These are phyloP conservation scores for Metridium senile DNA, from an alignment of 92 coral and sea anemone species.

Conservation along the genomic window DNA sequence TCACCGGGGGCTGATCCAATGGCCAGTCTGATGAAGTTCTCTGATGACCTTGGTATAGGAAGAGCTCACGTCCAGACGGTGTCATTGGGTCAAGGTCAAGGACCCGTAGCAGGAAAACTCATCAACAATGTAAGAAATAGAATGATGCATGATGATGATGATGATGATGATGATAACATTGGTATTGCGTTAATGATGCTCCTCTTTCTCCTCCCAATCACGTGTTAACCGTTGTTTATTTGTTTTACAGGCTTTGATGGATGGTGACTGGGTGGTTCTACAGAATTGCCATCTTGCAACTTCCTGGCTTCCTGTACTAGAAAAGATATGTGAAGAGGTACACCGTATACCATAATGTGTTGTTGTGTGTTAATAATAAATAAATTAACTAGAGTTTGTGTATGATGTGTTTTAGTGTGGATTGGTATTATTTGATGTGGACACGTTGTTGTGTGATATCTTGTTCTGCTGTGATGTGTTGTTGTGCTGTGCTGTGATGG, in stretches of 20 bases:
- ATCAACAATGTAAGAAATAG: conserved; percentile 67
- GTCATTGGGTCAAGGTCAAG: conserved; percentile 98
- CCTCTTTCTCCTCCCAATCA: not conserved
- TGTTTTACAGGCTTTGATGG: conserved; percentile 68
- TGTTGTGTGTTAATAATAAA: too few relatives aligned
- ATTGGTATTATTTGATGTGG: too few relatives aligned
- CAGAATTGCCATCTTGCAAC: conserved; percentile 97
- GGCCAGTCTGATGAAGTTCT: conserved; percentile 96
- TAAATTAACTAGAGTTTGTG: too few relatives aligned
- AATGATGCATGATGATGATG: not conserved
- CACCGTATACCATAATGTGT: not conserved
- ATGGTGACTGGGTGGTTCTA: conserved; percentile 94
- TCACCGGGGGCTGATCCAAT: conserved; percentile 99
- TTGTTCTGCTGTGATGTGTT: too few relatives aligned
- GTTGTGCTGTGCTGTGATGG: too few relatives aligned
- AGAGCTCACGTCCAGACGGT: conserved; percentile 89
- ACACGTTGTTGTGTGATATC: too few relatives aligned
- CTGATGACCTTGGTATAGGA: conserved; percentile 90
- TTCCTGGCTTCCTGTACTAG: conserved; percentile 92
- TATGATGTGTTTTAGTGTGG: too few relatives aligned
- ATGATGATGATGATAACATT: not conserved
- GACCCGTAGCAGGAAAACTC: conserved; percentile 93
- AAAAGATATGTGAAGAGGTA: conserved; percentile 98
- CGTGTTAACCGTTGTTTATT: not conserved
- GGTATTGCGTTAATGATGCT: not conserved